A percentile compares a stretch with the other conserved stretches of the same genome.
phyloP scores from a whole-genome alignment of 2,113 vertebrate species.

The Carettochelys insculpta region DNA sequence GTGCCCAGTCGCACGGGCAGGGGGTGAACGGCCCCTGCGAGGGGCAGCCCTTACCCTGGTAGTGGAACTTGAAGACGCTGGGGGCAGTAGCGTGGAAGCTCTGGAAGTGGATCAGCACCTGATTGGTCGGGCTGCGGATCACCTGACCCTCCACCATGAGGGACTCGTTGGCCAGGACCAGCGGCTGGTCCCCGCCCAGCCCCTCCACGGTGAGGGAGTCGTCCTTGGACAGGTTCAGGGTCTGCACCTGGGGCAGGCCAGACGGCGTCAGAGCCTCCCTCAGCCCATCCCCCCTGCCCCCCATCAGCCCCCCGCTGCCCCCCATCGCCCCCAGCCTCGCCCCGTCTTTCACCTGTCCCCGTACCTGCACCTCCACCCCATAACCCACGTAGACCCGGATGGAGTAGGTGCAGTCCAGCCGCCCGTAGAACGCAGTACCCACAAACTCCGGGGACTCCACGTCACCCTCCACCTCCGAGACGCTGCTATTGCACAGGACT shows the following conservation, averaged over 20 bases:
- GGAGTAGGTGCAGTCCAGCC: slow-evolving; percentile 89
- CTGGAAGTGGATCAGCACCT: slow-evolving; percentile 88
- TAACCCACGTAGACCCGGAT: slow-evolving; percentile 90
- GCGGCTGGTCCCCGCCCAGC: slow-evolving; percentile 77
- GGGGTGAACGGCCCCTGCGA: not conserved
- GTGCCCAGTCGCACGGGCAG: too few relatives aligned
- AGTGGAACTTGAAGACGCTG: slow-evolving; percentile 87
- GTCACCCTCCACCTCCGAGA: slow-evolving; percentile 86
- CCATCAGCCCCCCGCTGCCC: too few relatives aligned
- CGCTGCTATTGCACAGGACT: slow-evolving; percentile 89
- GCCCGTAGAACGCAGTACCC: slow-evolving; percentile 73
- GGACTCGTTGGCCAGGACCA: slow-evolving; percentile 89
- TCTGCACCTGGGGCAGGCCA: slow-evolving; percentile 80
- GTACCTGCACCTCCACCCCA: slow-evolving; percentile 91
- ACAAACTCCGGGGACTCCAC: slow-evolving; percentile 87
- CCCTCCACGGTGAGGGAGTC: slow-evolving; percentile 87
- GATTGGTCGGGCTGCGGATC: slow-evolving; percentile 90
- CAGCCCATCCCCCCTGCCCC: not conserved
- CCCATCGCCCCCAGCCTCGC: not conserved
- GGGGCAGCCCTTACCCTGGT: slow-evolving; percentile 83
- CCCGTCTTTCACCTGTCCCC: not conserved
- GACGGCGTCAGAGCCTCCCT: not conserved
- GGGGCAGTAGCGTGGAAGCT: slow-evolving; percentile 83
- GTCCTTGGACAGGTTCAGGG: slow-evolving; percentile 87
- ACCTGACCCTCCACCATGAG: slow-evolving; percentile 91